A percentile compares a stretch with the other conserved stretches of the same genome.
These are phyloP conservation scores for Amblyornis subalaris DNA, from an alignment of 2,113 vertebrate species.

Conservation along the genomic window DNA sequence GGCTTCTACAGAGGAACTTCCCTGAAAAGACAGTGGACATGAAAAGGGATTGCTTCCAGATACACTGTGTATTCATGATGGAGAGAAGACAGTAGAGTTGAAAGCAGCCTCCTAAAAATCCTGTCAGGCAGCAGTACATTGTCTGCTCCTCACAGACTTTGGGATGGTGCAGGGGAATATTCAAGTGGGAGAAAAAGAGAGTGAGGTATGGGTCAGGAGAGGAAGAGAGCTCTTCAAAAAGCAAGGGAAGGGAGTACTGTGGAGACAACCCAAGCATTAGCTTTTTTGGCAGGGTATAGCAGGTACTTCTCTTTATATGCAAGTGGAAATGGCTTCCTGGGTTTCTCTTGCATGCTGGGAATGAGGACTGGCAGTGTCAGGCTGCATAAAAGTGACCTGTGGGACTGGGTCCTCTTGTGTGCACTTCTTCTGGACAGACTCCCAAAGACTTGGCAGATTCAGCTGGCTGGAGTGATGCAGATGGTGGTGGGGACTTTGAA, in stretches of 20 bases:
- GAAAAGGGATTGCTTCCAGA: not conserved
- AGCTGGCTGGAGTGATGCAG: not conserved
- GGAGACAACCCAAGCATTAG: not conserved
- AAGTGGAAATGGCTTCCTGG: not conserved
- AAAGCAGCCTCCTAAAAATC: not conserved
- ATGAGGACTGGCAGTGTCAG: not conserved
- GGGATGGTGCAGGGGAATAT: not conserved
- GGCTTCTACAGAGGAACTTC: not conserved
- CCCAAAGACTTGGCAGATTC: not conserved
- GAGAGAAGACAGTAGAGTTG: not conserved
- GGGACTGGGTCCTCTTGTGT: not conserved
- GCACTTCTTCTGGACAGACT: not conserved
- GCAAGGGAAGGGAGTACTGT: not conserved
- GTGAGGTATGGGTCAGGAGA: not conserved
- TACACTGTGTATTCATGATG: not conserved
- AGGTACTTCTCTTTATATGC: not conserved
- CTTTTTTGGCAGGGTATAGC: not conserved
- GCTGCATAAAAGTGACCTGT: not conserved
- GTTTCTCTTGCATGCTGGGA: not conserved
- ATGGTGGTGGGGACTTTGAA: fast-evolving
- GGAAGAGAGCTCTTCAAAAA: not conserved
- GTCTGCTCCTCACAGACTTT: not conserved
- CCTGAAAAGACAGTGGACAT: not conserved
- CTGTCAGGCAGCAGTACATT: not conserved
- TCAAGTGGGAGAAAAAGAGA: not conserved